Conservation (phyloP, 2,797 vertebrate genomes). For the Fringilla coelebs region DNA sequence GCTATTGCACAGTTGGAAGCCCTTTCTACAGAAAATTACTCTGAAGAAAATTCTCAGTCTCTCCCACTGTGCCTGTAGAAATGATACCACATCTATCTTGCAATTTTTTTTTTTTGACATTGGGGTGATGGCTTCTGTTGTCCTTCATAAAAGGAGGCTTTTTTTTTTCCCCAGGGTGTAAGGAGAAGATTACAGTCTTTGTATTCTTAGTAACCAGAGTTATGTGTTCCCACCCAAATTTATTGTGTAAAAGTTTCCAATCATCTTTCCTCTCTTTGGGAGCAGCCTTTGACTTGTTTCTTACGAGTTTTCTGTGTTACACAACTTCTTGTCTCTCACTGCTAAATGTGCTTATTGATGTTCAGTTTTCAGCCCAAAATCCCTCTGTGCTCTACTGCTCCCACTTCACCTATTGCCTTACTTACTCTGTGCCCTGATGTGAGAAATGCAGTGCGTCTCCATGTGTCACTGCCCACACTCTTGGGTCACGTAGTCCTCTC, state of each 20-base stretch:
- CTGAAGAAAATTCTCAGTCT: constrained; percentile 13
- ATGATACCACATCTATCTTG: constrained; percentile 5
- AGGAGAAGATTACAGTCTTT: background rate
- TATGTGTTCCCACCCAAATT: background rate
- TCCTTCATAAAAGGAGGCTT: background rate
- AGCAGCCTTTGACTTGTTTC: background rate
- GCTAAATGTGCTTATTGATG: background rate
- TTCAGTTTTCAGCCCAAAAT: background rate
- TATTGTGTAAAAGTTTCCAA: background rate
- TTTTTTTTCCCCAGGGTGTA: background rate
- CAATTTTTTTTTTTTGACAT: background rate
- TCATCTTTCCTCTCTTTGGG: background rate
- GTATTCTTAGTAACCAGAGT: background rate
- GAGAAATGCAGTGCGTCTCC: background rate
- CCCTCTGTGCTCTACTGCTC: background rate
- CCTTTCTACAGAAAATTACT: constrained; percentile 38
- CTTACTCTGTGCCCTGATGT: background rate
- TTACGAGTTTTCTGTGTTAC: background rate
- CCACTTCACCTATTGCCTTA: background rate
- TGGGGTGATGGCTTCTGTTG: background rate
- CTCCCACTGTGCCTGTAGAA: constrained; percentile 14
- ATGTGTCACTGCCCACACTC: no score
- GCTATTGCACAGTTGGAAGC: background rate
- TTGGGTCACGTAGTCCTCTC: rapidly evolving
- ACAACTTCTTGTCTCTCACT: background rate